Conservation (phyloP, 2,888 invertebrate genomes). For the Pterostichus madidus region DNA sequence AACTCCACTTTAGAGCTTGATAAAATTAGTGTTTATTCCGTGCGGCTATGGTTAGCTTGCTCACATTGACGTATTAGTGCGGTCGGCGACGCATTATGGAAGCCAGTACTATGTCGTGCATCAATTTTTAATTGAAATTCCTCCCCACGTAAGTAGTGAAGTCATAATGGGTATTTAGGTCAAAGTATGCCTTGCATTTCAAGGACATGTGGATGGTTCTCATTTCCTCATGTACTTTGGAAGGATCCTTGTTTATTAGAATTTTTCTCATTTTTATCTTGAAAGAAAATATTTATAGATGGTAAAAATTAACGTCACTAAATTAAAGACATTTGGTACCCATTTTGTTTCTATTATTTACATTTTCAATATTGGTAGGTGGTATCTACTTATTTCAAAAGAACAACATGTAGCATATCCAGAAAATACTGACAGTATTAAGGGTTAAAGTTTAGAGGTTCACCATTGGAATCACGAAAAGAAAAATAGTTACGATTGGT, state of each 20-base stretch:
- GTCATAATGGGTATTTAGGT: conserved; percentile 62
- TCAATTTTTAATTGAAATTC: conserved; percentile 65
- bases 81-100: conserved; percentile 11
- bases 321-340: too few relatives aligned
- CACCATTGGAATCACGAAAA: too few relatives aligned
- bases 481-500: too few relatives aligned
- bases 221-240: background rate
- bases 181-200: conserved; percentile 40
- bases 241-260: background rate
- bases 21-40: conserved; percentile 26
- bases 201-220: conserved; percentile 21
- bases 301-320: too few relatives aligned
- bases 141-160: conserved; percentile 44
- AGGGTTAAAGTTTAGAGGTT: too few relatives aligned
- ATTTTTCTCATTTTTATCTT: background rate
- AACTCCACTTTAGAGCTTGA: background rate
- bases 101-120: conserved; percentile 32
- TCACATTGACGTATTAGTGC: background rate
- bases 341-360: too few relatives aligned
- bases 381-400: too few relatives aligned
- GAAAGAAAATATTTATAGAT: too few relatives aligned
- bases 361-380: too few relatives aligned
- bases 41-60: background rate
- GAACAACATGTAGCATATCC: too few relatives aligned
- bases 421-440: too few relatives aligned